These are phyloP conservation scores for Ichneumoninae sp. DNA, from an alignment of 2,888 invertebrate genomes.

Conservation along the genomic window DNA sequence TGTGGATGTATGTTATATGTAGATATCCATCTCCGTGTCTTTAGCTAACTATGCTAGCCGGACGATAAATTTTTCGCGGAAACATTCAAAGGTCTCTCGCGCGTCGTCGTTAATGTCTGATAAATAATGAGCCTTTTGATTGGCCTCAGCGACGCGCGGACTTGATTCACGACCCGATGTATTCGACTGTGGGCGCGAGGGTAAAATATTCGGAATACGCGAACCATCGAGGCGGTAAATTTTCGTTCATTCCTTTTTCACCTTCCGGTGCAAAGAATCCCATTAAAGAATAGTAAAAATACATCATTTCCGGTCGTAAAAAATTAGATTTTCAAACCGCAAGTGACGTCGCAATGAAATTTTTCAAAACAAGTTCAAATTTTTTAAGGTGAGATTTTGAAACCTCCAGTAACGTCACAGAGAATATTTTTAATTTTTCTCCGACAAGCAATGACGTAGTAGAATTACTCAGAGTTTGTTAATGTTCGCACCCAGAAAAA, in stretches of 20 bases:
- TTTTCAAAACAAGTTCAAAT: no score
- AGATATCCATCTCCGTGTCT: conserved; percentile 19
- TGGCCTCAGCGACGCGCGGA: conserved; percentile 9
- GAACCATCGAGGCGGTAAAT: background rate
- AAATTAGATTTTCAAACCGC: no score
- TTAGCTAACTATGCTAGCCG: conserved; percentile 31
- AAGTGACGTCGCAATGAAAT: no score
- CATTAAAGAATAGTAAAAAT: background rate
- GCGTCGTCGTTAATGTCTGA: conserved; percentile 28
- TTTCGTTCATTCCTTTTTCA: background rate
- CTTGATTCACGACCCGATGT: conserved; percentile 18
- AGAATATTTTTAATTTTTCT: no score
- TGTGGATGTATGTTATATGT: conserved; percentile 3
- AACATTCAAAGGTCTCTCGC: conserved; percentile 32
- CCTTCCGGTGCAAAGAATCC: background rate
- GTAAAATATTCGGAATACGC: background rate
- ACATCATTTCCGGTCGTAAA: no score
- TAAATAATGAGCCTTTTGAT: conserved; percentile 55
- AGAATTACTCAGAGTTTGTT: no score
- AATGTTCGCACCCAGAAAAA: no score
- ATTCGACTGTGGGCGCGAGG: background rate
- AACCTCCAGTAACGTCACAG: no score
- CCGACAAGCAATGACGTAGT: no score
- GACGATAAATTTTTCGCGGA: conserved; percentile 50
- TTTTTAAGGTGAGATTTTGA: no score